phyloP scores from a whole-genome alignment of 1,140 invertebrate species.

The Megathymus violae region DNA sequence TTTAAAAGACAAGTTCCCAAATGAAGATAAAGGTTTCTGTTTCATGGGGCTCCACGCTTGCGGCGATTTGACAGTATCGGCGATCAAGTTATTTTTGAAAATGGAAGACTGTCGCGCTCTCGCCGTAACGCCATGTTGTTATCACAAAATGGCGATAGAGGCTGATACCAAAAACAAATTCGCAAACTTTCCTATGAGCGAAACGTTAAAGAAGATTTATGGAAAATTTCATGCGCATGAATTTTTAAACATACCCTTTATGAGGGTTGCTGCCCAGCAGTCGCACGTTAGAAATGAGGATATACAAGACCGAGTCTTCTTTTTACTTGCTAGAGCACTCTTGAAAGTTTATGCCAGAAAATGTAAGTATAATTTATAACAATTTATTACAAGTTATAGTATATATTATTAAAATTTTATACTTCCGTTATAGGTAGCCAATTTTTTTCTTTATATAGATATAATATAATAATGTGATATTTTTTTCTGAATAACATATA shows the following conservation, averaged over 20 bases:
- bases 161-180: slow-evolving; percentile 64
- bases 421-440: too few species aligned
- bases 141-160: slow-evolving; percentile 87
- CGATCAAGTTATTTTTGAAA: slow-evolving; percentile 88
- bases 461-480: too few species aligned
- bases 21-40: slow-evolving; percentile 50
- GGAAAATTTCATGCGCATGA: slow-evolving; percentile 54
- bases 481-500: too few species aligned
- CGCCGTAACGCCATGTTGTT: slow-evolving; percentile 93
- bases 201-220: slow-evolving; percentile 66
- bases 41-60: slow-evolving; percentile 89
- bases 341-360: slow-evolving; percentile 84
- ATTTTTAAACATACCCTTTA: slow-evolving; percentile 85
- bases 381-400: too few species aligned
- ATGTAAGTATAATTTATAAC: slow-evolving; percentile 73
- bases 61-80: slow-evolving; percentile 90
- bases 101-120: slow-evolving; percentile 85
- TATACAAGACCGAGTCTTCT: slow-evolving; percentile 82
- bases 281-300: slow-evolving; percentile 69
- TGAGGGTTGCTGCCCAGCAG: slow-evolving; percentile 87
- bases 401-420: too few species aligned
- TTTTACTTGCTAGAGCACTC: slow-evolving; percentile 85
- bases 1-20: slow-evolving; percentile 70
- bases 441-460: too few species aligned
- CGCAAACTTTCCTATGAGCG: slow-evolving; percentile 87